phyloP scores from a whole-genome alignment of 2,888 invertebrate species.

The Aphrophora alni region DNA sequence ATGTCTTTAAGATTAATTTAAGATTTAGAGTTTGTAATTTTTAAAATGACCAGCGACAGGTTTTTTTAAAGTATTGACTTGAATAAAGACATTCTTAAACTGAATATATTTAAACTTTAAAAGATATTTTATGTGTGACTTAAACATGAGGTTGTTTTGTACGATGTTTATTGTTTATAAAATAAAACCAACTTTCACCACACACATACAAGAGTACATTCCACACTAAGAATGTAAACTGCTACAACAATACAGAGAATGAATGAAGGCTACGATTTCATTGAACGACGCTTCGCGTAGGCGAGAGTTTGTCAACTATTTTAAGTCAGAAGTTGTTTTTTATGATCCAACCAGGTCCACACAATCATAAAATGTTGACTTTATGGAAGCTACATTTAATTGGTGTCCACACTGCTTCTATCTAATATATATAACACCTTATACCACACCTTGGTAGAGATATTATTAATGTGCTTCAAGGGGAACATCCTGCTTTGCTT shows the following conservation, averaged over 20 bases:
- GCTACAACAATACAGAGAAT: background rate
- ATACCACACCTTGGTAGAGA: background rate
- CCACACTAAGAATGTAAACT: background rate
- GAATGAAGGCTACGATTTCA: background rate
- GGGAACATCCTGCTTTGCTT: background rate
- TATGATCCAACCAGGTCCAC: background rate
- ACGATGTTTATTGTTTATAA: too few species aligned
- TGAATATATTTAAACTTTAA: too few species aligned
- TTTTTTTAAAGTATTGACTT: too few species aligned
- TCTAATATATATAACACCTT: background rate
- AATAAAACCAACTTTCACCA: too few species aligned
- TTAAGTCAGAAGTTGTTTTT: background rate
- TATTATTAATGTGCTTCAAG: too few species aligned
- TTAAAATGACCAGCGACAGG: too few species aligned
- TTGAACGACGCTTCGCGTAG: background rate
- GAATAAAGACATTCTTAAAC: too few species aligned
- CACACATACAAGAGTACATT: too few species aligned
- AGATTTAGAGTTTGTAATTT: too few species aligned
- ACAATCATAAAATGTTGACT: constrained; percentile 28
- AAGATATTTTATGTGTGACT: too few species aligned
- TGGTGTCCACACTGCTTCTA: background rate
- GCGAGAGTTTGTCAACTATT: background rate
- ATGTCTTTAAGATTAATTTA: too few species aligned
- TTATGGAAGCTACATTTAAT: constrained; percentile 18
- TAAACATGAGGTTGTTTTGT: too few species aligned